Evolutionary conservation across 2,888 invertebrate species (phyloP).

Genomic region (Azorinus chamasolen): DNA sequence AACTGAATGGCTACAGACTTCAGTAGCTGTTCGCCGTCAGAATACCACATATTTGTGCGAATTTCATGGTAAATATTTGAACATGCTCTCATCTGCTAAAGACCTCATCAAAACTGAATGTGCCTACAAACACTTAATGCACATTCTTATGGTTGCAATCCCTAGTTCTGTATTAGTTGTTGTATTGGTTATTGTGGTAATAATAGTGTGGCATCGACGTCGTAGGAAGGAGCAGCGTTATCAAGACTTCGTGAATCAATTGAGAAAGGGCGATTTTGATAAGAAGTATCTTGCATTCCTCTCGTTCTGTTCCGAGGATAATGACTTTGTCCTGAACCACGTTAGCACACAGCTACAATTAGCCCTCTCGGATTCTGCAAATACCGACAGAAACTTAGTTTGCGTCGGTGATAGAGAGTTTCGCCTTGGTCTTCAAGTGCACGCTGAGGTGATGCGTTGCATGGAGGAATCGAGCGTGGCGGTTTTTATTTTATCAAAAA

Average conservation of each 20-base stretch:
- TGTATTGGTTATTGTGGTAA: not conserved
- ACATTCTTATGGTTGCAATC: not conserved
- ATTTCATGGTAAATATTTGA: not conserved
- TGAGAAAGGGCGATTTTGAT: not conserved
- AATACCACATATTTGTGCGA: conserved; percentile 2
- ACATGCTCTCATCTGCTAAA: not conserved
- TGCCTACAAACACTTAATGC: not conserved
- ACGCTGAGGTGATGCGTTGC: conserved; percentile 25
- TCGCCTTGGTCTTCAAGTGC: conserved; percentile 14
- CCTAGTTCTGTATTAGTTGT: not conserved
- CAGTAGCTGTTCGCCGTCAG: not conserved
- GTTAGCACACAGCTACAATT: conserved; percentile 16
- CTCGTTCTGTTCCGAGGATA: conserved; percentile 29
- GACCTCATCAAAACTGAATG: conserved; percentile 6
- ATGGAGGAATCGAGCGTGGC: conserved; percentile 26
- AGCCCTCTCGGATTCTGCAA: not conserved
- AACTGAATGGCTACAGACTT: conserved; percentile 6
- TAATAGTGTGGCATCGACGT: not conserved
- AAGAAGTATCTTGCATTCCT: conserved; percentile 17
- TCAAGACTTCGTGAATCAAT: conserved; percentile 1
- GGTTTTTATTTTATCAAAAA: conserved; percentile 25
- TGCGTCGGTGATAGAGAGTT: conserved; percentile 25
- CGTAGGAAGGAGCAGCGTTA: not conserved
- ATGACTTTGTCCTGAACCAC: conserved; percentile 18
- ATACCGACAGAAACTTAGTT: conserved; percentile 11